Percentiles rank a stretch among this genome's conserved stretches.
Conservation (phyloP, 2,113 vertebrate species). For the Siphamia tubifer region DNA sequence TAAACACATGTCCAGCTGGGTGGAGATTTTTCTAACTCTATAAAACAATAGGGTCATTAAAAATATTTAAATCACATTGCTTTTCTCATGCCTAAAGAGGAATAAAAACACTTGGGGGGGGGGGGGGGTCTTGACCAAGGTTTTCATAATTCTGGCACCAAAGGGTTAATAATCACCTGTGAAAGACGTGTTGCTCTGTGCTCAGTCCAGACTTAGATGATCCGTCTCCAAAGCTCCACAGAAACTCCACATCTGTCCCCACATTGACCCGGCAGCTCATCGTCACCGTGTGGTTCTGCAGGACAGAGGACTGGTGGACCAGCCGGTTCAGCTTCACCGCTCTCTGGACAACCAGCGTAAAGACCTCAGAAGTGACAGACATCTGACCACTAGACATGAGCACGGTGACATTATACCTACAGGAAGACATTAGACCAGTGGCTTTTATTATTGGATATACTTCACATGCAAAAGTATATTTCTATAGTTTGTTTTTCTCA, state of each 20-base stretch:
- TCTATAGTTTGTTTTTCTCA: background rate
- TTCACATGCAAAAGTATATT: background rate
- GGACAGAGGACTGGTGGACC: conserved; percentile 67
- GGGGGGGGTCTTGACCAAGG: too few relatives aligned
- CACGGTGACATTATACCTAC: conserved; percentile 78
- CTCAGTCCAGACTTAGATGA: conserved; percentile 51
- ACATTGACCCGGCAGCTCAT: conserved; percentile 78
- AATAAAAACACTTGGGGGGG: too few relatives aligned
- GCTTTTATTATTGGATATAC: background rate
- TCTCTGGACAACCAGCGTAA: conserved; percentile 74
- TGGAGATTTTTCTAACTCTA: too few relatives aligned
- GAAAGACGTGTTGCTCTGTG: conserved; percentile 71
- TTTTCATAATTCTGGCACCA: too few relatives aligned
- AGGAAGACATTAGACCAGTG: background rate
- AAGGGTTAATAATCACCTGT: conserved; percentile 55
- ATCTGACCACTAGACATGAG: conserved; percentile 38
- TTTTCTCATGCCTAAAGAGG: too few relatives aligned
- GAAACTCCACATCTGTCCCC: conserved; percentile 76
- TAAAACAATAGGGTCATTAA: too few relatives aligned
- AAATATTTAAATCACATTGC: too few relatives aligned
- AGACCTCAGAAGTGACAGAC: conserved; percentile 65
- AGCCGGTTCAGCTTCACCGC: conserved; percentile 78
- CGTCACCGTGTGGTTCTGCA: conserved; percentile 68
- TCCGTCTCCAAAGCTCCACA: conserved; percentile 86
- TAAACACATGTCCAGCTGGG: too few relatives aligned